Conservation (phyloP, 2,113 vertebrate genomes). For the Struthidea cinerea region DNA sequence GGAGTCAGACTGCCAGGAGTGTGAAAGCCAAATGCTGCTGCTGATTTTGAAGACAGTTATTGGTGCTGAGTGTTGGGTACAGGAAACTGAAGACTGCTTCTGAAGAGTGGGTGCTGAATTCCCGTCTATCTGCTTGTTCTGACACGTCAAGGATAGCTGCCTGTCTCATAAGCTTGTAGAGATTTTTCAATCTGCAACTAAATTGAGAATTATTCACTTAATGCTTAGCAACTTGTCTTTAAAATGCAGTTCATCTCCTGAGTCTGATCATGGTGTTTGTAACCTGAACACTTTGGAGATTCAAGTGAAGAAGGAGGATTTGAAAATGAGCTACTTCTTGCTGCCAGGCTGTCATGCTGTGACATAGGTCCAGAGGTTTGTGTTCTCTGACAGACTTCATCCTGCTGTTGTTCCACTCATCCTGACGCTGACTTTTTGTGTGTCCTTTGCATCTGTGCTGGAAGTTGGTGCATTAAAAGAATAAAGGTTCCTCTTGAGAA, state of each 20-base stretch:
- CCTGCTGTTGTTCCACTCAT: background rate
- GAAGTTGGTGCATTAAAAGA: background rate
- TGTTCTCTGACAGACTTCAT: background rate
- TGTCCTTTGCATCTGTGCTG: background rate
- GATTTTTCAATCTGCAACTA: background rate
- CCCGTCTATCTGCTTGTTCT: background rate
- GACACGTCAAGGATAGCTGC: background rate
- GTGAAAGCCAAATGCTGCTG: background rate
- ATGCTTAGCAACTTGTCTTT: background rate
- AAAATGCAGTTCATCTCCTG: background rate
- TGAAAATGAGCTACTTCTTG: background rate
- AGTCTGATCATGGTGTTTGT: background rate
- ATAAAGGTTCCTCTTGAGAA: background rate
- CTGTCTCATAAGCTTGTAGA: background rate
- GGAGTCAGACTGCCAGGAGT: background rate
- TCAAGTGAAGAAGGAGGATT: background rate
- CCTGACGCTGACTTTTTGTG: background rate
- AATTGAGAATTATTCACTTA: background rate
- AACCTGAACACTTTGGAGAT: background rate
- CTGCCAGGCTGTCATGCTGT: background rate
- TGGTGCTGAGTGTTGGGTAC: background rate
- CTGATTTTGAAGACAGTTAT: background rate
- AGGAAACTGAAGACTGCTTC: background rate
- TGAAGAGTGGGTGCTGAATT: background rate
- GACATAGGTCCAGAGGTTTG: background rate